Base-by-base conservation (phyloP, 2,797 vertebrate species). In the Gobionotothen gibberifrons region DNA sequence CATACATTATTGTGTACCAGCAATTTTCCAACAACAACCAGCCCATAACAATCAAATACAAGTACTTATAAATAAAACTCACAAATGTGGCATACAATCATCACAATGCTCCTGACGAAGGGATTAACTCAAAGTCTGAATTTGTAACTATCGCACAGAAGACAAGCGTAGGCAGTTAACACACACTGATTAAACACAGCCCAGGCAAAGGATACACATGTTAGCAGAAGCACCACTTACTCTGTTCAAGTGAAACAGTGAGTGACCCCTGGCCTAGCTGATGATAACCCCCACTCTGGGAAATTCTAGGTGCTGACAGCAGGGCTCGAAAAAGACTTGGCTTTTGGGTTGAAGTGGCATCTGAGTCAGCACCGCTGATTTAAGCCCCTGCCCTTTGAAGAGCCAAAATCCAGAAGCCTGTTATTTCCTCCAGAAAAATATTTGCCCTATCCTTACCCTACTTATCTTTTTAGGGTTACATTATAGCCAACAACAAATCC, bases 141-240 rank as follows among this genome's bases (percentile, higher is more conserved):
- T 36, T 9, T 36, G 32, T 36, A 9, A 9, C 17, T 22, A 61
- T 26, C 42, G 46, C 40, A 36, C 40, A 39, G 9, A 4, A n/a
- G 22, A 44, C 51, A 16, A 26, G 1, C 16, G n/a, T 14, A 49
- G 29, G 55, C 29, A 22, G 69, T n/a, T 10, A 32, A n/a, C 40
- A 15, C n/a, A 19, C n/a, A 19, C 29, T 5, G 1, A 19, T 53
- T 2, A 17, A 42, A 51, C 70, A 58, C 12, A 52, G 61, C 47
- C n/a, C 19, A 29, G 21, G 17, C n/a, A 40, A 29, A 42, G n/a
- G 19, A 32, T 43, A 29, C 43, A 72, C 48, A 14, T 29, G 52
- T 36, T 21, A 58, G 61, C 60, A 57, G 21, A 21, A 17, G 54
- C 32, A 32, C 43, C 29, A 32, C 61, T 65, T 58, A 29, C 9